These are phyloP conservation scores for Ornithoptera priamus DNA, from an alignment of 2,888 invertebrate species.

Conservation along the genomic window DNA sequence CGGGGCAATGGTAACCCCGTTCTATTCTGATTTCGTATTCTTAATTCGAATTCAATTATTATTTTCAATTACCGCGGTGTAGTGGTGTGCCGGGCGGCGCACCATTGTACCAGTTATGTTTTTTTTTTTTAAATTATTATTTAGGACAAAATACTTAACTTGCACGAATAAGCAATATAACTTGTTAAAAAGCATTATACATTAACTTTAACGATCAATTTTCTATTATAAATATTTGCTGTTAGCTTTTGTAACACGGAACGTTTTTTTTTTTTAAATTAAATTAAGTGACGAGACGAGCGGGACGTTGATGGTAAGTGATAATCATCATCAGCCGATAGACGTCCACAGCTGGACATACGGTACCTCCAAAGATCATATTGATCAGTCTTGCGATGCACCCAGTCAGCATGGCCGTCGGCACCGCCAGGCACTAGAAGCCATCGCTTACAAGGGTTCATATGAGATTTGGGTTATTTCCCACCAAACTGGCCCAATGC, in stretches of 20 bases:
- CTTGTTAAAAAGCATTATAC: slow-evolving; percentile 19
- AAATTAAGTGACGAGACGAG: no score
- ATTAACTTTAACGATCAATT: slow-evolving; percentile 20
- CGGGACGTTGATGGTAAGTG: no score
- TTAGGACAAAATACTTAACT: slow-evolving; percentile 31
- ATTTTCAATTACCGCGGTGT: slow-evolving; percentile 71
- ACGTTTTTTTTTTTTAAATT: no score
- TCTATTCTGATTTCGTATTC: slow-evolving; percentile 71
- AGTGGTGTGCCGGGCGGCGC: slow-evolving; percentile 48
- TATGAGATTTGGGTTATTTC: no score
- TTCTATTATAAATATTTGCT: slow-evolving; percentile 18
- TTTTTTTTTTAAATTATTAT: slow-evolving; percentile 35
- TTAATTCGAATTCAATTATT: slow-evolving; percentile 75
- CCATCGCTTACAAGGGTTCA: no score
- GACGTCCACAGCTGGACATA: no score
- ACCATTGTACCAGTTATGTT: slow-evolving; percentile 64
- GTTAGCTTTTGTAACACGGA: neutral
- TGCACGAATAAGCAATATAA: slow-evolving; percentile 25
- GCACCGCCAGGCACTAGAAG: no score
- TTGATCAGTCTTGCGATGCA: no score
- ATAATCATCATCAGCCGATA: no score
- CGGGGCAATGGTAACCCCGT: slow-evolving; percentile 36
- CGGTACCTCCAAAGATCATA: no score
- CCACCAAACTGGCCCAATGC: no score
- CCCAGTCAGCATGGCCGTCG: no score